Conservation (phyloP, 1,140 invertebrate species). For the Goniozus legneri region DNA sequence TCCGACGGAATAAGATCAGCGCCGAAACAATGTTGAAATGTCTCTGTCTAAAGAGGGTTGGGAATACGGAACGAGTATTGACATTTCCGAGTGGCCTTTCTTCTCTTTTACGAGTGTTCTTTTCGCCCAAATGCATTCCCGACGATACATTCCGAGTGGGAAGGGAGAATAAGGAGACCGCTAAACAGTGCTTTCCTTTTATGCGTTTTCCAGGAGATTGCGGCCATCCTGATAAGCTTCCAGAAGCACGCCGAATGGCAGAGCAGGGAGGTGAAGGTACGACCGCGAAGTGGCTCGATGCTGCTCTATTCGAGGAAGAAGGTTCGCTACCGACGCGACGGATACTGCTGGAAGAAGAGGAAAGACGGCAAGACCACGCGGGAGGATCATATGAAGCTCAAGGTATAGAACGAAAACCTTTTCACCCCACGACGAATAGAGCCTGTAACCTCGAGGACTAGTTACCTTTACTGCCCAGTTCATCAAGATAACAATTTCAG, state of each 20-base stretch:
- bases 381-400: slow-evolving; percentile 99
- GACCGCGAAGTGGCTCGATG: slow-evolving; percentile 96
- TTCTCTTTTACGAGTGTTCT: neutral
- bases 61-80: no score
- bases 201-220: slow-evolving; percentile 86
- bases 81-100: no score
- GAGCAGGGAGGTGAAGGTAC: slow-evolving; percentile 94
- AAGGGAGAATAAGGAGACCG: neutral
- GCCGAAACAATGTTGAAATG: no score
- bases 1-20: neutral
- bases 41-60: no score
- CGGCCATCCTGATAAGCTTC: slow-evolving; percentile 94
- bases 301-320: slow-evolving; percentile 94
- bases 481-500: no score
- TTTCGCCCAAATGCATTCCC: slow-evolving; percentile 12
- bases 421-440: no score
- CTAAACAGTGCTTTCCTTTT: slow-evolving; percentile 15
- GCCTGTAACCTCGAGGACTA: no score
- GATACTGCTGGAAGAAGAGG: slow-evolving; percentile 98
- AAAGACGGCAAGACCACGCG: slow-evolving; percentile 97
- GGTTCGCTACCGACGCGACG: slow-evolving; percentile 92
- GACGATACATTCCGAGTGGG: neutral
- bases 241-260: slow-evolving; percentile 95
- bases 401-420: no score
- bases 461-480: no score